phyloP scores from a whole-genome alignment of 2,113 vertebrate species.

The Bucco capensis region DNA sequence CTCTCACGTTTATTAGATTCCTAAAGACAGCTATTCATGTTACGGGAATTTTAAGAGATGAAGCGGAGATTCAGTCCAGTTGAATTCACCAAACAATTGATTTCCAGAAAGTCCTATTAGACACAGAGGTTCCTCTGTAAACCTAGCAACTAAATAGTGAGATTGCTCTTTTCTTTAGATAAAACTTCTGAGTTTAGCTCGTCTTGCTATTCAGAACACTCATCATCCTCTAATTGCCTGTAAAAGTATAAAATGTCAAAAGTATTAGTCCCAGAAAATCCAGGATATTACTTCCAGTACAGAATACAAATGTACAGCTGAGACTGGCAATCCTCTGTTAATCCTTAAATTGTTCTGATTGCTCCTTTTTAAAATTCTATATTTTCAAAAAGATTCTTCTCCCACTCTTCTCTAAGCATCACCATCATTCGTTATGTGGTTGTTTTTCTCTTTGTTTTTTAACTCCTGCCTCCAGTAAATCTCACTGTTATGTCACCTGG shows the following conservation, averaged over 20 bases:
- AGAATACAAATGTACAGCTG: background rate
- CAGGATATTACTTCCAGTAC: background rate
- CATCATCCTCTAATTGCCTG: background rate
- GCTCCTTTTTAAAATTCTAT: background rate
- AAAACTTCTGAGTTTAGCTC: background rate
- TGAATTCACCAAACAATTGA: background rate
- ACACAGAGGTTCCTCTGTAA: background rate
- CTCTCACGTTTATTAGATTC: background rate
- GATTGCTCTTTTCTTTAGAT: background rate
- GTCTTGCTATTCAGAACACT: background rate
- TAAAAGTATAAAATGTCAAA: background rate
- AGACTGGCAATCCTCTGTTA: background rate
- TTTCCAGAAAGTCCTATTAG: background rate
- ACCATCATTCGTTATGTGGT: background rate
- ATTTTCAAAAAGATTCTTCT: background rate
- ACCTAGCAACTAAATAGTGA: background rate
- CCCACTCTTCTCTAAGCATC: background rate
- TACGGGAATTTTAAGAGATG: background rate
- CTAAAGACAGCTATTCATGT: background rate
- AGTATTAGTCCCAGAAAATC: background rate
- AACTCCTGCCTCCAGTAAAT: background rate
- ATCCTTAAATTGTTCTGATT: background rate
- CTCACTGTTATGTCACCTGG: background rate
- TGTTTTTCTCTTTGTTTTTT: background rate
- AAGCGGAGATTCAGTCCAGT: background rate